Conservation (phyloP, 2,797 vertebrate species). For the Sternotherus odoratus region DNA sequence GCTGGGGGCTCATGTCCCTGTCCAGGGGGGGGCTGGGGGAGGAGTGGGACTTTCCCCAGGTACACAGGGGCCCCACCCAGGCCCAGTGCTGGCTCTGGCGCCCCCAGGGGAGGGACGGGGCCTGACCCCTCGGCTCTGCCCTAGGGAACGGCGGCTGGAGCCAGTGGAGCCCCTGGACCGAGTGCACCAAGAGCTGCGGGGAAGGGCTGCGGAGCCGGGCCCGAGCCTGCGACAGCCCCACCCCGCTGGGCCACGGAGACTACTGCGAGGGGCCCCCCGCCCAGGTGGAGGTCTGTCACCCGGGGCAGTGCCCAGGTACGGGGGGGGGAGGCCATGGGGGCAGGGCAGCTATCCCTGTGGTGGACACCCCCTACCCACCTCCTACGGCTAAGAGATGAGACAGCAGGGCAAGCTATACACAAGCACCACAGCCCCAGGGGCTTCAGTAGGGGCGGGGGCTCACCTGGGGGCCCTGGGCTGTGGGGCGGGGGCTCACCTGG, state of each 20-base stretch:
- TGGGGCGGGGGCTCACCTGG: neutral
- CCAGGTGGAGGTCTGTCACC: slow-evolving; percentile 82
- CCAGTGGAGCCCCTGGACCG: slow-evolving; percentile 86
- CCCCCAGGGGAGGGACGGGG: neutral
- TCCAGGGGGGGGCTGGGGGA: no score
- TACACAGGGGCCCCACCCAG: no score
- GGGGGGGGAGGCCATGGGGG: neutral
- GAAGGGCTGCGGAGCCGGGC: slow-evolving; percentile 84
- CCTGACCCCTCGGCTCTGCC: neutral
- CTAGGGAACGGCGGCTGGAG: slow-evolving; percentile 87
- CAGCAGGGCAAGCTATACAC: neutral
- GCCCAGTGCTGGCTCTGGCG: no score
- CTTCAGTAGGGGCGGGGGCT: neutral
- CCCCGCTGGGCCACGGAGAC: slow-evolving; percentile 83
- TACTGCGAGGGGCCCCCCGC: slow-evolving; percentile 88
- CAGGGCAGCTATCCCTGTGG: neutral
- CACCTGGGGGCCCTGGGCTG: no score
- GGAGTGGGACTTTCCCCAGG: no score
- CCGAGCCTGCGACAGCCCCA: slow-evolving; percentile 85
- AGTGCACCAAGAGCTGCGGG: slow-evolving; percentile 89
- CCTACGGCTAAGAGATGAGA: neutral
- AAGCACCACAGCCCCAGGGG: no score
- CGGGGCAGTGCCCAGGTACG: slow-evolving; percentile 85
- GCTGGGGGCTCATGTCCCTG: no score
- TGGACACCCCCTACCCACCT: neutral